These are phyloP conservation scores for Tapirus indicus DNA, from an alignment of 2,797 vertebrate species.

Conservation along the genomic window DNA sequence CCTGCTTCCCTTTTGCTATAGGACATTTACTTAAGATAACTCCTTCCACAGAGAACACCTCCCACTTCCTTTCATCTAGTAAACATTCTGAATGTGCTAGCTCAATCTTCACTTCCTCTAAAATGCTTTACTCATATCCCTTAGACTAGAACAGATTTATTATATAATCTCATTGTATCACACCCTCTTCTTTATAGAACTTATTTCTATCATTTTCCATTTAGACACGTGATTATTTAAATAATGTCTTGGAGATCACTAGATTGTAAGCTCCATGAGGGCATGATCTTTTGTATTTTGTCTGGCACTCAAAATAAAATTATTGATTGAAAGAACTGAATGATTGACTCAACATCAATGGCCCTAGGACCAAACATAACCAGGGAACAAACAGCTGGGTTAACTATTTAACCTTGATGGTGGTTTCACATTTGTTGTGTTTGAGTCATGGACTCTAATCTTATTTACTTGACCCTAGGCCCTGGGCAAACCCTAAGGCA, in stretches of 20 bases:
- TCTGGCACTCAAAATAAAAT: background rate
- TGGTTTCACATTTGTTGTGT: background rate
- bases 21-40: background rate
- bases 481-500: background rate
- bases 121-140: fast-evolving
- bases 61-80: background rate
- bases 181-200: background rate
- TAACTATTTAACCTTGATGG: background rate
- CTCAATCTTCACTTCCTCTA: background rate
- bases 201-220: background rate
- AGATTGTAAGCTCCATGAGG: background rate
- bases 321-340: background rate
- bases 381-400: background rate
- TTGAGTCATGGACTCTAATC: background rate
- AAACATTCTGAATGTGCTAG: background rate
- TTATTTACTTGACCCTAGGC: background rate
- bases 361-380: background rate
- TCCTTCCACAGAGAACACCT: background rate
- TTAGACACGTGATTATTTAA: background rate
- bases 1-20: background rate
- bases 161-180: background rate
- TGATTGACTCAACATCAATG: background rate
- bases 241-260: background rate
- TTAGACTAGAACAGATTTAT: background rate
- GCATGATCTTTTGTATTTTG: background rate